Evolutionary conservation across 2,113 vertebrate genomes (phyloP).

Genomic region (Ammospiza nelsoni): DNA sequence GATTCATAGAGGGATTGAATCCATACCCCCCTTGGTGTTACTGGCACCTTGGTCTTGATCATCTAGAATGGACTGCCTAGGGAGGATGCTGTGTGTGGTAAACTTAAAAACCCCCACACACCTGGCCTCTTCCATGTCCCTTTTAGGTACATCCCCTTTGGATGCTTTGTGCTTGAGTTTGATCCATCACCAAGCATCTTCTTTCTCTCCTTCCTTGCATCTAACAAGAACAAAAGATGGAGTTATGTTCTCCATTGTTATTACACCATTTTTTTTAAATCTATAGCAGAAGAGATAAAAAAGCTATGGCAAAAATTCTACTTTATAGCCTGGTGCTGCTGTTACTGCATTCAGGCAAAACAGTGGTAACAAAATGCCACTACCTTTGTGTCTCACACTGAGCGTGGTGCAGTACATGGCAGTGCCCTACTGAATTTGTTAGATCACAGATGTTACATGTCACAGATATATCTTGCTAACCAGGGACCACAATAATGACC

Average conservation of each 20-base stretch:
- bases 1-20: not conserved
- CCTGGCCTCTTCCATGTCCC: not conserved
- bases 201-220: not conserved
- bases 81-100: not conserved
- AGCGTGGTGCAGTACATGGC: accelerated
- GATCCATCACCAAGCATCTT: not conserved
- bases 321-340: not conserved
- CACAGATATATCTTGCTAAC: not conserved
- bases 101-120: not conserved
- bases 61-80: not conserved
- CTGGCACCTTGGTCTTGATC: not conserved
- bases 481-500: not conserved
- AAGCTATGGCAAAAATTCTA: not conserved
- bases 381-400: not conserved
- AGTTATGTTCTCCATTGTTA: not conserved
- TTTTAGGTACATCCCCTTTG: not conserved
- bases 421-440: not conserved
- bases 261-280: not conserved
- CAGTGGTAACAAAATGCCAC: not conserved
- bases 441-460: not conserved
- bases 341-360: not conserved
- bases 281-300: not conserved
- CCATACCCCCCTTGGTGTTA: not conserved
- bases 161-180: not conserved
- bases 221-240: not conserved